Evolutionary conservation across 2,888 invertebrate species (phyloP).

Genomic region (Brassicogethes aeneus): DNA sequence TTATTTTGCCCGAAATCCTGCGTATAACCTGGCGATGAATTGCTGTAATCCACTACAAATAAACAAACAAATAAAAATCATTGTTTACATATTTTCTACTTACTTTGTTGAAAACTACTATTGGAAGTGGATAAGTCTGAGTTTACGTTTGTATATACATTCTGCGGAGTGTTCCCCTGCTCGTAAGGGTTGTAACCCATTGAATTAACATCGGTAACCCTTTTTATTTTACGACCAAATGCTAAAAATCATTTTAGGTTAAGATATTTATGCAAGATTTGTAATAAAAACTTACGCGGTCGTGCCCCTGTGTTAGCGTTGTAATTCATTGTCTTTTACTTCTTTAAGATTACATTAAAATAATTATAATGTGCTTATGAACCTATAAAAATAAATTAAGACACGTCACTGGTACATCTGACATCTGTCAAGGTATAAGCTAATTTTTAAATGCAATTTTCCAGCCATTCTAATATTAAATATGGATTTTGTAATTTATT

Average conservation of each 20-base stretch:
- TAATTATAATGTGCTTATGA: not conserved
- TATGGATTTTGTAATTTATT: too few species aligned
- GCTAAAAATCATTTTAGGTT: conserved; percentile 26
- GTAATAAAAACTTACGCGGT: conserved; percentile 33
- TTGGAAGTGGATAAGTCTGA: conserved; percentile 12
- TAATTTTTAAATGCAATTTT: too few species aligned
- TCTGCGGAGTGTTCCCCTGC: conserved; percentile 16
- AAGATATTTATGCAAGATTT: conserved; percentile 10
- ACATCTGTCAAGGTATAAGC: not conserved
- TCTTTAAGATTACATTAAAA: not conserved
- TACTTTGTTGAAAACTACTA: conserved; percentile 22
- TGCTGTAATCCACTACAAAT: too few species aligned
- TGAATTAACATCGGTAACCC: conserved; percentile 60
- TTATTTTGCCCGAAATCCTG: conserved; percentile 6
- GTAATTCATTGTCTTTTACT: conserved; percentile 32
- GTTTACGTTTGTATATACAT: conserved; percentile 24
- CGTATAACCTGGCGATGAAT: too few species aligned
- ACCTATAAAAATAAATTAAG: not conserved
- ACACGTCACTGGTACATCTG: conserved; percentile 1
- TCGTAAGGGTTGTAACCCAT: conserved; percentile 47
- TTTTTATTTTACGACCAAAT: conserved; percentile 49
- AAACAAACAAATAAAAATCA: too few species aligned
- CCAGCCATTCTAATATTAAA: too few species aligned
- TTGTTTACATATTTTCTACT: not conserved
- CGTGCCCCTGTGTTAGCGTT: conserved; percentile 36